Evolutionary conservation across 2,888 invertebrate species (phyloP), one percentile per base, ranked within the genome.

Genomic region (Nasonovia ribisnigri): DNA sequence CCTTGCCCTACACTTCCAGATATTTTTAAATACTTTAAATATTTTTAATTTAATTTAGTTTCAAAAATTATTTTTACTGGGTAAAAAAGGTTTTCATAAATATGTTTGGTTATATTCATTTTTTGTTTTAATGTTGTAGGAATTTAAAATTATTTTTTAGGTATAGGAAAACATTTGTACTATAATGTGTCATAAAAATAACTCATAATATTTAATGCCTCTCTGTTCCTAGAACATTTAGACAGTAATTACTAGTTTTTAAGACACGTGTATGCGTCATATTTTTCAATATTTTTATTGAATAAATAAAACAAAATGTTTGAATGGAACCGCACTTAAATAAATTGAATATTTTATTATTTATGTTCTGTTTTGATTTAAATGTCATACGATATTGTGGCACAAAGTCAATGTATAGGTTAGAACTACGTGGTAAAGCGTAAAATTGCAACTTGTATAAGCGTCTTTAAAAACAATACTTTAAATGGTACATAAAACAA

Each of bases 301-400:
- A n/a, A 67, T 67, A 67, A 5, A 67, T 67, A 67, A 67, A 67
- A 67, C 67, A n/a, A 67, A 67, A 67, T 16, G n/a, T n/a, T 67
- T n/a, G 67, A 67, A 67, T 16, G 16, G n/a, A 67, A 1, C n/a
- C n/a, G n/a, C 67, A n/a, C n/a, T 67, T 67, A n/a, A 67, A 67
- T 67, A 67, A 67, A 67, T 67, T 67, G 67, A n/a, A 67, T n/a
- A n/a, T 67, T 67, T n/a, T 67, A n/a, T n/a, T 67, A n/a, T 67
- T 67, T 67, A n/a, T 67, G 67, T n/a, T n/a, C 1, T n/a, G 67
- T 67, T 67, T 67, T 67, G n/a, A 67, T 67, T 67, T 67, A 67
- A 67, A 67, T 16, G 16, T n/a, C n/a, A 67, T 67, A n/a, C 57
- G n/a, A n/a, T 67, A 67, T 67, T 67, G 67, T n/a, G 60, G n/a